phyloP scores from a whole-genome alignment of 2,113 vertebrate genomes.

The Aegotheles bennettii region DNA sequence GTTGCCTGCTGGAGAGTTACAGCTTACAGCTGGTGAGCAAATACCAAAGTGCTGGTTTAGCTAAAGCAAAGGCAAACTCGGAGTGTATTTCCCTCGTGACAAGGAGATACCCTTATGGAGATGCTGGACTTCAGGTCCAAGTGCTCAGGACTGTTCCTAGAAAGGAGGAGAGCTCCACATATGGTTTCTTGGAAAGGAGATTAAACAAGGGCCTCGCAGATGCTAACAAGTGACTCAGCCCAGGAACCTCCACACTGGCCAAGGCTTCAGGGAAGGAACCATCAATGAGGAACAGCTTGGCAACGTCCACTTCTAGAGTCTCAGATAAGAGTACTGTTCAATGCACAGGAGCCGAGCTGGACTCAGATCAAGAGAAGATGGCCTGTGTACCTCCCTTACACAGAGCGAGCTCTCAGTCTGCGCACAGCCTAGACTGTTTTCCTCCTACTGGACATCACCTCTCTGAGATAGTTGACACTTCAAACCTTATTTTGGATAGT shows the following conservation, averaged over 20 bases:
- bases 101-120: background rate
- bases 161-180: background rate
- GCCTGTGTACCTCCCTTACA: background rate
- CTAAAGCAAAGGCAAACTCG: background rate
- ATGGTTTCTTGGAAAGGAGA: background rate
- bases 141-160: background rate
- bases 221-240: background rate
- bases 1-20: background rate
- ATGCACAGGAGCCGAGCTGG: background rate
- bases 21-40: background rate
- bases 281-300: background rate
- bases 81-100: background rate
- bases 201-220: background rate
- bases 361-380: background rate
- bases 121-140: background rate
- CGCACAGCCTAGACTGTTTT: background rate
- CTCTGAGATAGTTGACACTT: background rate
- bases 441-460: background rate
- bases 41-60: background rate
- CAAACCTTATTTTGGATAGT: background rate
- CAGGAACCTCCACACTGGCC: background rate
- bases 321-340: background rate
- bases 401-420: background rate
- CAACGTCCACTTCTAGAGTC: background rate
- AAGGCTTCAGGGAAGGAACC: background rate